Base-by-base conservation (phyloP, 1,140 invertebrate species). In the Drosophila bocki region DNA sequence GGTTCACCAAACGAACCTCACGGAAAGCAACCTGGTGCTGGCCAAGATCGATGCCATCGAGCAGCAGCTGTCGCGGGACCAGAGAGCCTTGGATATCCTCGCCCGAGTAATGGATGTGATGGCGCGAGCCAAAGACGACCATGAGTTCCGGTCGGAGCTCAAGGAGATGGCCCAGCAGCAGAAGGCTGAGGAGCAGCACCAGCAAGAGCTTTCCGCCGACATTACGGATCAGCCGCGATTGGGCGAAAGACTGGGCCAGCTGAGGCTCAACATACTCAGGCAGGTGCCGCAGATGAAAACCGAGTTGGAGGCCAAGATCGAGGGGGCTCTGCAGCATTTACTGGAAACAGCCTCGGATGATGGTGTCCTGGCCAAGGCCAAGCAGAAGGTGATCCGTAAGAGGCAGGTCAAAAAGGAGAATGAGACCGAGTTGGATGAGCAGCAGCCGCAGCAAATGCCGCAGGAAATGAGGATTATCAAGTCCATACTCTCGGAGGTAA, bases 31-130 rank as follows among this genome's bases (percentile, higher is more conserved):
- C 0, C 37, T 53, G 3, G 57, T 91, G 7, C 26, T 82, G 26
- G 57, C 68, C 7, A 83, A 91, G 51, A 80, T 91, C 17, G 72
- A 91, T 60, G 77, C 79, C 41, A 91, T 93, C 32, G 91, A 93
- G 63, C 62, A 78, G 11, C 82, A 91, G 58, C 37, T 93, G 53
- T 19, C 60, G 1, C 68, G 92, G 17, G 91, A 93, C 51, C 59
- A 79, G 35, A 57, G 65, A 1, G 79, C 92, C 0, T 41, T 93
- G n/a, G 70, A 75, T 1, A 92, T 93, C 22, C 78, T 93, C 2
- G 67, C 57, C 7, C 75, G 75, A 12, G 83, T 87, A 5, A 78
- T 93, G 74, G 92, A 93, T 47, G 64, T 91, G 12, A 59, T 92
- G 9, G 65, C 69, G 7, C 50, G 54, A 12, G 29, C 58, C 7